phyloP scores from a whole-genome alignment of 2,113 vertebrate species.

The Hippocampus guttulatus region DNA sequence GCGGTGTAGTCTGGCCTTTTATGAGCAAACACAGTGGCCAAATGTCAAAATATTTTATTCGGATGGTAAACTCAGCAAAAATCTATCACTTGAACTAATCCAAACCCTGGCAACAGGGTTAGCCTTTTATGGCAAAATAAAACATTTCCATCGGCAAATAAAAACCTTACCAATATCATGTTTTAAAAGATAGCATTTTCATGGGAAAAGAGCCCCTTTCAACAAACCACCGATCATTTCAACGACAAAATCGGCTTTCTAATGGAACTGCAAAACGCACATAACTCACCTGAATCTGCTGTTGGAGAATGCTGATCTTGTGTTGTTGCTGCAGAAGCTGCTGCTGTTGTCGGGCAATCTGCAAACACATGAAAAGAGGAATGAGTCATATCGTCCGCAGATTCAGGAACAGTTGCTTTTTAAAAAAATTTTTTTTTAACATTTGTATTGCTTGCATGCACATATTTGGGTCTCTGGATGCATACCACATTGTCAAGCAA shows the following conservation, averaged over 20 bases:
- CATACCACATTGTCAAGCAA: no score
- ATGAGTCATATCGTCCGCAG: background rate
- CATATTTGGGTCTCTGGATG: no score
- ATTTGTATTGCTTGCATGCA: background rate
- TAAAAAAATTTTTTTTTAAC: no score
- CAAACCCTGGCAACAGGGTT: no score
- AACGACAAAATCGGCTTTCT: background rate
- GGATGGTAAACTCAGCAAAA: no score
- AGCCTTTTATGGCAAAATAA: no score
- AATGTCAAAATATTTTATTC: background rate
- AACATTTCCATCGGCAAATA: no score
- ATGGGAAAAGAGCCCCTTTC: background rate
- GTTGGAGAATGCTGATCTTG: conserved; percentile 95
- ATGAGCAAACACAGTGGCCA: no score
- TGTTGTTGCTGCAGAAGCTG: conserved; percentile 96
- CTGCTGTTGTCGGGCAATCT: conserved; percentile 95
- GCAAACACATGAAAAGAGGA: conserved; percentile 38
- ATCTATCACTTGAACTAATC: no score
- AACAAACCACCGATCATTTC: background rate
- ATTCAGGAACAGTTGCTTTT: background rate
- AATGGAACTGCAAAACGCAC: background rate
- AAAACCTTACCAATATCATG: background rate
- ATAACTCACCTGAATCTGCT: conserved; percentile 91
- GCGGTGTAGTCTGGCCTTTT: no score
- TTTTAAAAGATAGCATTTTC: background rate